These are phyloP conservation scores for Albula goreensis DNA, from an alignment of 2,113 vertebrate species.

Conservation along the genomic window DNA sequence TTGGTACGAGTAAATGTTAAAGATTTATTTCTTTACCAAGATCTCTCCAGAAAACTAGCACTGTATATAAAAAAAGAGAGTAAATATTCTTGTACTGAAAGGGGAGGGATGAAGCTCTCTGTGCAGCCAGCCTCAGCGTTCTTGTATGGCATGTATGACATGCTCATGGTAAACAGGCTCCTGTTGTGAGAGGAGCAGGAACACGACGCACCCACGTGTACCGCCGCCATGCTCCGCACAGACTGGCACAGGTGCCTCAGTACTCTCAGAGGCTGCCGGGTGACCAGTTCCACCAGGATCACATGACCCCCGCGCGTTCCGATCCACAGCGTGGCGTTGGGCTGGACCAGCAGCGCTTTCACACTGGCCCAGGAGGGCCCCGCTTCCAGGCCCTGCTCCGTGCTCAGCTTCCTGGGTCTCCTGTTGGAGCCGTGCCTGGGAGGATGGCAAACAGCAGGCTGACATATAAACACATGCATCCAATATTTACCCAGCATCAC, in stretches of 20 bases:
- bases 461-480: background rate
- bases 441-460: background rate
- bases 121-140: no score
- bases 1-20: no score
- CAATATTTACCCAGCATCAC: no score
- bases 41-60: no score
- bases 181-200: background rate
- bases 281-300: conserved; percentile 84
- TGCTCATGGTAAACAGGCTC: no score
- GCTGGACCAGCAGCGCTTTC: conserved; percentile 87
- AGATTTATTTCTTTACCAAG: no score
- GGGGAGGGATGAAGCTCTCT: background rate
- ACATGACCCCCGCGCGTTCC: conserved; percentile 88
- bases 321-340: conserved; percentile 82
- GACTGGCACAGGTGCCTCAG: conserved; percentile 76
- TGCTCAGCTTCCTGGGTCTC: conserved; percentile 54
- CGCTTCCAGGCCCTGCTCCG: conserved; percentile 36
- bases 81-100: no score
- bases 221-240: conserved; percentile 75
- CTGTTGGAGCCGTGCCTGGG: conserved; percentile 66
- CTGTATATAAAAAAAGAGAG: no score
- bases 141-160: background rate
- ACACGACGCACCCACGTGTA: conserved; percentile 73
- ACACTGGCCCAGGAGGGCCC: conserved; percentile 76
- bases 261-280: conserved; percentile 75